Evolutionary conservation across 1,140 invertebrate species (phyloP).

Genomic region (Drosophila nasuta): DNA sequence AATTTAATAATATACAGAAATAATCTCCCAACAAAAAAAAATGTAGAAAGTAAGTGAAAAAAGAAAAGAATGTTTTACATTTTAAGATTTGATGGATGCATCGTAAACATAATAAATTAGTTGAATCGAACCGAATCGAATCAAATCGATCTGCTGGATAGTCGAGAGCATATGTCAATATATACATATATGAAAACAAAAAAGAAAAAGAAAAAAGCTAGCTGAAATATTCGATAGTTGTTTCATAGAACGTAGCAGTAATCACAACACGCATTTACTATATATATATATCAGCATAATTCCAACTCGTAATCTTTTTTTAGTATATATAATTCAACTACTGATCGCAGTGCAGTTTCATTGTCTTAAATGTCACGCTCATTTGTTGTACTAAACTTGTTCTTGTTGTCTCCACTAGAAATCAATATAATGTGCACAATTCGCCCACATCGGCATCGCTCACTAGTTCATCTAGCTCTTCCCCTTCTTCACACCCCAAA

Average conservation of each 20-base stretch:
- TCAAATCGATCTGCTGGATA: slow-evolving; percentile 5
- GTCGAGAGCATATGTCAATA: slow-evolving; percentile 68
- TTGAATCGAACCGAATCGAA: slow-evolving; percentile 42
- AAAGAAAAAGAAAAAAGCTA: slow-evolving; percentile 61
- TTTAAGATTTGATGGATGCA: slow-evolving; percentile 69
- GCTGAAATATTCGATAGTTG: slow-evolving; percentile 74
- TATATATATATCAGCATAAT: slow-evolving; percentile 66
- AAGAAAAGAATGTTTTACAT: slow-evolving; percentile 67
- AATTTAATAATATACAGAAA: slow-evolving; percentile 11
- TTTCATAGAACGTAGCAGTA: slow-evolving; percentile 72
- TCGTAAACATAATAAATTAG: slow-evolving; percentile 59
- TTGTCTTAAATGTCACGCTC: slow-evolving; percentile 62
- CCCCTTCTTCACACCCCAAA: no score
- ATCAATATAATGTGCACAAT: slow-evolving; percentile 55
- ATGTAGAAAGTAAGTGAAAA: slow-evolving; percentile 70
- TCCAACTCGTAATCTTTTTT: slow-evolving; percentile 37
- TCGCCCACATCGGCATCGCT: slow-evolving; percentile 66
- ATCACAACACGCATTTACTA: slow-evolving; percentile 29
- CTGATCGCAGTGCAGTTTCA: slow-evolving; percentile 32
- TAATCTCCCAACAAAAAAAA: slow-evolving; percentile 36
- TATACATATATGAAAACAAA: slow-evolving; percentile 55
- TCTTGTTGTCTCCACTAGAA: slow-evolving; percentile 56
- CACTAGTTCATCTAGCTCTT: slow-evolving; percentile 47
- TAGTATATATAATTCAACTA: slow-evolving; percentile 1
- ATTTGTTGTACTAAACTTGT: slow-evolving; percentile 61